These are phyloP conservation scores for Caloenas nicobarica DNA, from an alignment of 2,113 vertebrate genomes.

Conservation along the genomic window DNA sequence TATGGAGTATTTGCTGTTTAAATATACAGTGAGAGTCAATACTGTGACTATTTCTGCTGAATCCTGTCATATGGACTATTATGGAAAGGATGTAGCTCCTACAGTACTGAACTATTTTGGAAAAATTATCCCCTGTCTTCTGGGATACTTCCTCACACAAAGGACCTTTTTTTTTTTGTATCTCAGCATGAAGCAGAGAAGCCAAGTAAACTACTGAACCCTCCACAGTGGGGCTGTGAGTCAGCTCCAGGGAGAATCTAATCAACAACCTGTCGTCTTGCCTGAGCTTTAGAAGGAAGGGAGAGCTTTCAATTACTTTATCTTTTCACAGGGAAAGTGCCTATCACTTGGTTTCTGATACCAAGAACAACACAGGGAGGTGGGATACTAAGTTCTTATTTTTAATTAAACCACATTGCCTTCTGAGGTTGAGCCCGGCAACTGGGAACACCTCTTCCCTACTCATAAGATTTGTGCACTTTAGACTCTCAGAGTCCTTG, in stretches of 20 bases:
- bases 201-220: slow-evolving; percentile 26
- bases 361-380: background rate
- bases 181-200: background rate
- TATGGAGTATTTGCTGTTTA: background rate
- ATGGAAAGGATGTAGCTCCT: background rate
- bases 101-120: background rate
- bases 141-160: background rate
- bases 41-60: background rate
- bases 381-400: background rate
- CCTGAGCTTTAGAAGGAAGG: background rate
- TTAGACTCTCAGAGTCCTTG: background rate
- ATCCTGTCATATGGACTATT: background rate
- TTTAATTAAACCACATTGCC: background rate
- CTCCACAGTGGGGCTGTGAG: background rate
- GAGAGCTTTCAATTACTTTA: background rate
- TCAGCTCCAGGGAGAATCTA: background rate
- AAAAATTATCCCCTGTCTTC: background rate
- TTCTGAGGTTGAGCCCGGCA: background rate
- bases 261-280: background rate
- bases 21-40: background rate
- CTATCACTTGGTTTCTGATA: background rate
- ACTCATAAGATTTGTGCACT: background rate
- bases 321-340: background rate
- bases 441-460: background rate
- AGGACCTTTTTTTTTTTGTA: background rate